Conservation (phyloP, 1,140 invertebrate species). For the Phthorimaea operculella region DNA sequence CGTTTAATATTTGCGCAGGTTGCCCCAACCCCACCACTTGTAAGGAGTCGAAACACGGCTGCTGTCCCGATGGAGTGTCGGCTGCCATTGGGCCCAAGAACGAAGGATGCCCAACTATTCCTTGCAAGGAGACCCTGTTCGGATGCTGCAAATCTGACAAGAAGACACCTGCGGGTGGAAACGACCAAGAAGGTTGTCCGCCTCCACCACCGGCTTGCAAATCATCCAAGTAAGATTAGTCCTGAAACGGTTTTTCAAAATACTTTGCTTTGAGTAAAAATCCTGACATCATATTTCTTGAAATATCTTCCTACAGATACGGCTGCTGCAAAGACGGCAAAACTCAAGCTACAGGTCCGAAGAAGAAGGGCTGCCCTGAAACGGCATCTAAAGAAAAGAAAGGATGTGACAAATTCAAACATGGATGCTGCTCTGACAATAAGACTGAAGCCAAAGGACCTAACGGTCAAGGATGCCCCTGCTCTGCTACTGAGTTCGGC, state of each 20-base stretch:
- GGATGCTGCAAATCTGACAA: constrained; percentile 86
- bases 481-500: constrained; percentile 79
- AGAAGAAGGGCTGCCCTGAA: constrained; percentile 73
- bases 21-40: constrained; percentile 81
- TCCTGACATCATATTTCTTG: not conserved
- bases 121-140: constrained; percentile 82
- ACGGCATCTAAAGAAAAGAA: constrained; percentile 18
- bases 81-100: constrained; percentile 78
- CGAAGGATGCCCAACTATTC: constrained; percentile 80
- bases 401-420: constrained; percentile 71
- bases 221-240: constrained; percentile 66
- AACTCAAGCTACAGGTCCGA: constrained; percentile 75
- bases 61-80: constrained; percentile 90
- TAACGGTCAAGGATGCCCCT: constrained; percentile 80
- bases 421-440: constrained; percentile 83
- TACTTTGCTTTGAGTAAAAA: not conserved
- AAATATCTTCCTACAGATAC: constrained; percentile 50
- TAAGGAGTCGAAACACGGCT: constrained; percentile 85
- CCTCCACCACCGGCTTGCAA: constrained; percentile 73
- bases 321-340: constrained; percentile 85
- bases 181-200: constrained; percentile 85
- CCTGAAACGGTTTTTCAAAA: no score
- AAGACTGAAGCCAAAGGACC: constrained; percentile 77
- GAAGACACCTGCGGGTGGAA: constrained; percentile 80
- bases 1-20: constrained; percentile 45